Evolutionary conservation across 2,113 vertebrate genomes (phyloP).

Genomic region (Bostrychus sinensis): DNA sequence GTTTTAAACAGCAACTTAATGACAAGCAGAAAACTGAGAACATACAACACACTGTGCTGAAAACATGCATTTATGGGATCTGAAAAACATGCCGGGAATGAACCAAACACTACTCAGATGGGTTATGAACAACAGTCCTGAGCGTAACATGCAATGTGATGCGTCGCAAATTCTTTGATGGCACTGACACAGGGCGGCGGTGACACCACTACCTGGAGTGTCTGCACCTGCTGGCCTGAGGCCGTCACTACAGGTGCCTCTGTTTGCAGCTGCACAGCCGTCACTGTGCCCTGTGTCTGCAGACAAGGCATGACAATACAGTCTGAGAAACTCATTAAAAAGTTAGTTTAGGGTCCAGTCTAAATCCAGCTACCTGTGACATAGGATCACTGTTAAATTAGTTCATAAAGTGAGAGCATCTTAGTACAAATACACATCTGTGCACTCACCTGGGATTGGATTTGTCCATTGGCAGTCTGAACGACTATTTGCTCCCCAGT

Average conservation of each 20-base stretch:
- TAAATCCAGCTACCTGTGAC: not conserved
- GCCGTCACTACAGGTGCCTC: conserved; percentile 95
- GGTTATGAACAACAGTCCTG: conserved; percentile 47
- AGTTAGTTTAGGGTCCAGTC: not conserved
- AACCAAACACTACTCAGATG: conserved; percentile 53
- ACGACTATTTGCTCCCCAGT: conserved; percentile 97
- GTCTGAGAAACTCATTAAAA: conserved; percentile 39
- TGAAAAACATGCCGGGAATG: conserved; percentile 53
- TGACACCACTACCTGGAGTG: conserved; percentile 99
- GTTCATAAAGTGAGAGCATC: not conserved
- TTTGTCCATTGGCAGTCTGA: conserved; percentile 90
- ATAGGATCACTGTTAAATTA: not conserved
- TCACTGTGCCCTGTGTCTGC: conserved; percentile 97
- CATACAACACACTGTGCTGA: conserved; percentile 47
- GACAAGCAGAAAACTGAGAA: conserved; percentile 31
- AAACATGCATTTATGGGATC: conserved; percentile 63
- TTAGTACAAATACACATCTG: not conserved
- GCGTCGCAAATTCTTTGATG: conserved; percentile 30
- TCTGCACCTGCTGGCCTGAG: conserved; percentile 99
- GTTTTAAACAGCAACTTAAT: conserved; percentile 32
- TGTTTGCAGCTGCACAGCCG: conserved; percentile 99
- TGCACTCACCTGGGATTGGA: conserved; percentile 92
- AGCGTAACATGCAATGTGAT: conserved; percentile 59
- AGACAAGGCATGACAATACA: conserved; percentile 81
- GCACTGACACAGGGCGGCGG: conserved; percentile 78